phyloP scores from a whole-genome alignment of 2,113 vertebrate genomes.

The Anhinga rufa region DNA sequence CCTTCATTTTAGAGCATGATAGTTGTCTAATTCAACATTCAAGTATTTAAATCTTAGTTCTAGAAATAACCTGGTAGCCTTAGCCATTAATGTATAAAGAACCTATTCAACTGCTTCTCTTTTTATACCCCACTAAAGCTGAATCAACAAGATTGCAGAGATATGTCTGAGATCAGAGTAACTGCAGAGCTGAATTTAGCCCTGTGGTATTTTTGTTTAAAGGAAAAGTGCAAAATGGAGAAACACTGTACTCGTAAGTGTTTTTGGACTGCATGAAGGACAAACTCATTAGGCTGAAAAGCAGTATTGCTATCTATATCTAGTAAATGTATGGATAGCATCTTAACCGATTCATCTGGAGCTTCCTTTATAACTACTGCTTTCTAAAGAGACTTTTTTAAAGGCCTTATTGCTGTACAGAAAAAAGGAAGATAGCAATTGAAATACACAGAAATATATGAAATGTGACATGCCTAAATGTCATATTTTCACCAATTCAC shows the following conservation, averaged over 20 bases:
- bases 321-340: background rate
- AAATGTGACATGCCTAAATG: background rate
- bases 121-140: background rate
- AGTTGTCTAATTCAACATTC: background rate
- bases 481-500: background rate
- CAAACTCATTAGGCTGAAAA: background rate
- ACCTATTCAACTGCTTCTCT: background rate
- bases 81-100: background rate
- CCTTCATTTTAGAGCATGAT: background rate
- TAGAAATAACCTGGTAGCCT: background rate
- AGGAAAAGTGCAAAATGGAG: background rate
- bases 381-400: background rate
- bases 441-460: background rate
- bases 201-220: background rate
- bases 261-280: background rate
- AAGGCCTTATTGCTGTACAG: background rate
- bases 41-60: background rate
- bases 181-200: slow-evolving; percentile 25
- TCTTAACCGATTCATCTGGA: background rate
- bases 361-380: background rate
- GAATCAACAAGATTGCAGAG: slow-evolving; percentile 27
- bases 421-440: background rate
- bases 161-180: background rate
- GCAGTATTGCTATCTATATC: background rate
- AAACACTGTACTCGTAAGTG: background rate